phyloP scores from a whole-genome alignment of 2,797 vertebrate species.

The Mareca penelope region DNA sequence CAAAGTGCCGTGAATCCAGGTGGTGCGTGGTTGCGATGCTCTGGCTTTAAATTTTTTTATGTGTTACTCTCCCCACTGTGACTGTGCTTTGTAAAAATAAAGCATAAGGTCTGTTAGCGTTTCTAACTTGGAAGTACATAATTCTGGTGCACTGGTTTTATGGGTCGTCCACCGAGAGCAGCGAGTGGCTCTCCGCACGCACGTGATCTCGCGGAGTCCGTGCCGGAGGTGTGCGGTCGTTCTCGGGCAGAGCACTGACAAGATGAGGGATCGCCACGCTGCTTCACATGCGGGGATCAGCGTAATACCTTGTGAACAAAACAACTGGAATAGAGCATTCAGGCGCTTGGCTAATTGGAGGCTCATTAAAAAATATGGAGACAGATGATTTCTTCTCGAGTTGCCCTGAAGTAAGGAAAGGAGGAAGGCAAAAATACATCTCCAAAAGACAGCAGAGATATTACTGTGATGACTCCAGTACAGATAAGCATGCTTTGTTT shows the following conservation, averaged over 20 bases:
- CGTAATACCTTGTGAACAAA: slow-evolving; percentile 45
- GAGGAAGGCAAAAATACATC: background rate
- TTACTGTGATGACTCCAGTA: background rate
- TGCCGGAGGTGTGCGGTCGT: background rate
- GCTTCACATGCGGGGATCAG: slow-evolving; percentile 50
- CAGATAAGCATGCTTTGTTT: slow-evolving; percentile 4
- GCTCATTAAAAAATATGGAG: slow-evolving; percentile 65
- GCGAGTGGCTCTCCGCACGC: slow-evolving; percentile 40
- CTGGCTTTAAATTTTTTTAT: background rate
- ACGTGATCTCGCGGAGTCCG: background rate
- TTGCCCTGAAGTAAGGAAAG: slow-evolving; percentile 57
- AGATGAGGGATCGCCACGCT: slow-evolving; percentile 46
- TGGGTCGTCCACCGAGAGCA: background rate
- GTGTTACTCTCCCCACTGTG: background rate
- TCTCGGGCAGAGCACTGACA: slow-evolving; percentile 50
- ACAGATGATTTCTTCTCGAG: slow-evolving; percentile 52
- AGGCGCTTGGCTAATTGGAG: slow-evolving; percentile 65
- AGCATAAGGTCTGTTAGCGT: background rate
- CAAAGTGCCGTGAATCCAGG: background rate
- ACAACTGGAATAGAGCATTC: slow-evolving; percentile 54
- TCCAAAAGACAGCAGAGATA: slow-evolving; percentile 24
- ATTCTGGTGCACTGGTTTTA: background rate
- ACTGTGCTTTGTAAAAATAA: slow-evolving; percentile 3
- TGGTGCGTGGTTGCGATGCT: background rate
- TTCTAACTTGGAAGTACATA: background rate